phyloP scores from a whole-genome alignment of 2,797 vertebrate genomes.

The Notamacropus eugenii region DNA sequence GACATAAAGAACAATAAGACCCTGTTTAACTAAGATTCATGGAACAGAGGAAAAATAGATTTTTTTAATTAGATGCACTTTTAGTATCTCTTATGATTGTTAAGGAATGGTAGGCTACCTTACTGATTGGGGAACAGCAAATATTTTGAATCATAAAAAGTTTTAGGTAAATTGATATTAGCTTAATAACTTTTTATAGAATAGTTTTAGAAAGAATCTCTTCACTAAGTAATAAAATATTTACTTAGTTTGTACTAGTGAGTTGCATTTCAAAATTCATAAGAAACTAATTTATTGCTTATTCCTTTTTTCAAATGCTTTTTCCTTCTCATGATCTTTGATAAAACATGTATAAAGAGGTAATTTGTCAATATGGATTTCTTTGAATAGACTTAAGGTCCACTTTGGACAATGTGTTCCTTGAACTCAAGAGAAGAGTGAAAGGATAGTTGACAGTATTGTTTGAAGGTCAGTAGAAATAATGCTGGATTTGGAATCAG shows the following conservation, averaged over 20 bases:
- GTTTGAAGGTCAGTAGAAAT: not conserved
- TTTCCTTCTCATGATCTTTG: not conserved
- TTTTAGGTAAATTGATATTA: not conserved
- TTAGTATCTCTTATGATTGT: not conserved
- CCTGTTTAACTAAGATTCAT: not conserved
- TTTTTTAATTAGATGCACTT: not conserved
- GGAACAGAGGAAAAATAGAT: not conserved
- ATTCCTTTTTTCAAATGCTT: not conserved
- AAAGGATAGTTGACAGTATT: not conserved
- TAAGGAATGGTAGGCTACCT: not conserved
- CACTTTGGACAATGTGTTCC: not conserved
- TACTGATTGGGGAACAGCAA: not conserved
- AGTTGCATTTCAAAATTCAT: not conserved
- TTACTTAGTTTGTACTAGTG: not conserved
- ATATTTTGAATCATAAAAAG: not conserved
- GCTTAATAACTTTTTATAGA: not conserved
- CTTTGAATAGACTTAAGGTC: not conserved
- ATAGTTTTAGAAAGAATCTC: not conserved
- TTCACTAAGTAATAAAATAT: not conserved
- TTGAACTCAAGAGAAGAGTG: not conserved
- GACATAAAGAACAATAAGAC: not conserved
- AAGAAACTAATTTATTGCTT: not conserved
- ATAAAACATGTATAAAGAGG: not conserved
- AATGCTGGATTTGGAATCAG: not conserved
- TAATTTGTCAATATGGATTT: not conserved